Evolutionary conservation across 2,888 invertebrate species (phyloP).

Genomic region (Emmelina monodactyla): DNA sequence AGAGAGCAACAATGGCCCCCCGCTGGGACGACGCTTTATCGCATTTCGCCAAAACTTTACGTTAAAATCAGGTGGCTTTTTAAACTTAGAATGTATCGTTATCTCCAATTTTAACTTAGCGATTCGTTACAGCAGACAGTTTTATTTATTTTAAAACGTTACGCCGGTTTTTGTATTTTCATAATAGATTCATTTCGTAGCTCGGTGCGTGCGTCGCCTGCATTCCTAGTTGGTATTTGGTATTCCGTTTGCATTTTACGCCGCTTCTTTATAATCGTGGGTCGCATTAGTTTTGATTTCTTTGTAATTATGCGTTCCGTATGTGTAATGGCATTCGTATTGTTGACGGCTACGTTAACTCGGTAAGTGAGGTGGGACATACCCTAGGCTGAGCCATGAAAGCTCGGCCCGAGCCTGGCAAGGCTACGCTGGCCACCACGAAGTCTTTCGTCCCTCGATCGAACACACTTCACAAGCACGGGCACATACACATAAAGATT

Average conservation of each 20-base stretch:
- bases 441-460: constrained; percentile 56
- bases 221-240: no score
- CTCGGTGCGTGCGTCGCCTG: no score
- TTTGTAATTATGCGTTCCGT: constrained; percentile 22
- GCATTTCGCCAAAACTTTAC: constrained; percentile 42
- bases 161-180: no score
- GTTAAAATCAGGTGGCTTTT: no score
- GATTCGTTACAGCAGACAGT: constrained; percentile 27
- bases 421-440: constrained; percentile 66
- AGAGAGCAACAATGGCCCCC: constrained; percentile 60
- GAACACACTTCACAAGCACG: constrained; percentile 62
- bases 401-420: constrained; percentile 75
- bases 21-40: constrained; percentile 49
- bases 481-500: constrained; percentile 56
- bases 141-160: no score
- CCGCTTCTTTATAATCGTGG: constrained; percentile 3
- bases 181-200: no score
- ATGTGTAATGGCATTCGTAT: constrained; percentile 13
- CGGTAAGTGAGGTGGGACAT: constrained; percentile 57
- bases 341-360: constrained; percentile 7
- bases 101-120: no score
- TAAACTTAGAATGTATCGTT: no score
- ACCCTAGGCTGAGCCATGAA: constrained; percentile 92
- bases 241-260: constrained; percentile 40
- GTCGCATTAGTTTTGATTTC: constrained; percentile 20